Percentiles rank a stretch among this genome's conserved stretches.
Evolutionary conservation across 92 coral and sea anemone species (phyloP).

Genomic region (Palythoa grandis): DNA sequence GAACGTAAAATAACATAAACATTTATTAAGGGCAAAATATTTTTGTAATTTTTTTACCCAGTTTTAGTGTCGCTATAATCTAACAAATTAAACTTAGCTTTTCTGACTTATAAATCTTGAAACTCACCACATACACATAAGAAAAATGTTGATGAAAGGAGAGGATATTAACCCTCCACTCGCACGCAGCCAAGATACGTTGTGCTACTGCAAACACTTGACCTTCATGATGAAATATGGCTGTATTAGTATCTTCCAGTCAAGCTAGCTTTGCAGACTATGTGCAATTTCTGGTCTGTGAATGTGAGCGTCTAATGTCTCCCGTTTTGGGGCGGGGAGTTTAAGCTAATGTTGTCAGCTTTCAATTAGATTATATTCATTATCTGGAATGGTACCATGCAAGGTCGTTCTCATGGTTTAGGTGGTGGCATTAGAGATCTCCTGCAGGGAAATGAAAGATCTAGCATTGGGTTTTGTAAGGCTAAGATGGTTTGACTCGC

Average conservation of each 20-base stretch:
- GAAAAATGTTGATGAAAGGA: no score
- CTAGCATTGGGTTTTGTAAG: not conserved
- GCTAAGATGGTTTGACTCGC: no score
- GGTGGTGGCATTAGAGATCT: not conserved
- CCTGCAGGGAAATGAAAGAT: not conserved
- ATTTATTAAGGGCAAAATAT: not conserved
- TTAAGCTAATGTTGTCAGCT: not conserved
- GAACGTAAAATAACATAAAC: not conserved
- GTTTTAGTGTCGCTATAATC: no score
- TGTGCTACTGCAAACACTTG: no score
- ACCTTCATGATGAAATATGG: no score
- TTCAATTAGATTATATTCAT: not conserved
- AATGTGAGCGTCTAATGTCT: not conserved
- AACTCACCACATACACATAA: no score
- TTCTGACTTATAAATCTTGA: no score
- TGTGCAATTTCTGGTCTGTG: not conserved
- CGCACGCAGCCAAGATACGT: no score
- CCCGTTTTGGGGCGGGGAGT: not conserved
- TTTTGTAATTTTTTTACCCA: no score
- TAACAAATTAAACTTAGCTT: no score
- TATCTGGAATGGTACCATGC: slow-evolving; percentile 5
- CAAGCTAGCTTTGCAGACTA: not conserved
- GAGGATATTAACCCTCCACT: no score
- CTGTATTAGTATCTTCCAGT: no score
- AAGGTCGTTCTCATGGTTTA: not conserved